Percentiles rank a stretch among this genome's conserved stretches.
phyloP scores from a whole-genome alignment of 2,888 invertebrate genomes.

The Neelides folsomi region DNA sequence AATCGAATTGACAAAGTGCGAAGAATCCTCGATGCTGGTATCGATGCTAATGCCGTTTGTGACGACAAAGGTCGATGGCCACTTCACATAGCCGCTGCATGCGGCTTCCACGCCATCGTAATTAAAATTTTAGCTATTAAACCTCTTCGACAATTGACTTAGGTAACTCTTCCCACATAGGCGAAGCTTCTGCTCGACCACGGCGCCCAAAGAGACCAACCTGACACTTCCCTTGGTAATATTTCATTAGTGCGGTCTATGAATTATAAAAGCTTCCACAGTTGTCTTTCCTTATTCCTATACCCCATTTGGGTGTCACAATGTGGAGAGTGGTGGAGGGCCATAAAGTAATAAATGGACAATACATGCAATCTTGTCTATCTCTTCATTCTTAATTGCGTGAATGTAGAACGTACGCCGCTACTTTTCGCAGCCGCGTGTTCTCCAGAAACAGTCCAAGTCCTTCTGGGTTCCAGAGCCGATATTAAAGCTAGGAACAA shows the following conservation, averaged over 20 bases:
- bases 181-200: slow-evolving; percentile 27
- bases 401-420: slow-evolving; percentile 23
- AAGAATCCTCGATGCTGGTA: slow-evolving; percentile 28
- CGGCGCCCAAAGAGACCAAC: slow-evolving; percentile 33
- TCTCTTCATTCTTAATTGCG: background rate
- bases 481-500: slow-evolving; percentile 31
- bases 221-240: slow-evolving; percentile 22
- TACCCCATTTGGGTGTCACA: too few relatives aligned
- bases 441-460: slow-evolving; percentile 29
- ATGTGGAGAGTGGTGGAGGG: too few relatives aligned
- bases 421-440: slow-evolving; percentile 32
- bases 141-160: background rate
- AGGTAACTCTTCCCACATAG: slow-evolving; percentile 9
- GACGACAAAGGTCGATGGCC: slow-evolving; percentile 33
- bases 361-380: background rate
- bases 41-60: slow-evolving; percentile 32
- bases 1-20: slow-evolving; percentile 31
- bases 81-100: slow-evolving; percentile 29
- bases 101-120: slow-evolving; percentile 28
- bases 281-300: too few relatives aligned
- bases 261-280: too few relatives aligned
- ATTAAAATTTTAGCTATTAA: background rate
- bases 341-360: too few relatives aligned
- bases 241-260: too few relatives aligned
- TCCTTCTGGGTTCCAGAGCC: slow-evolving; percentile 27